Evolutionary conservation across 2,113 vertebrate species (phyloP), one percentile per base, ranked within the genome.

Genomic region (Ardeotis arabs): DNA sequence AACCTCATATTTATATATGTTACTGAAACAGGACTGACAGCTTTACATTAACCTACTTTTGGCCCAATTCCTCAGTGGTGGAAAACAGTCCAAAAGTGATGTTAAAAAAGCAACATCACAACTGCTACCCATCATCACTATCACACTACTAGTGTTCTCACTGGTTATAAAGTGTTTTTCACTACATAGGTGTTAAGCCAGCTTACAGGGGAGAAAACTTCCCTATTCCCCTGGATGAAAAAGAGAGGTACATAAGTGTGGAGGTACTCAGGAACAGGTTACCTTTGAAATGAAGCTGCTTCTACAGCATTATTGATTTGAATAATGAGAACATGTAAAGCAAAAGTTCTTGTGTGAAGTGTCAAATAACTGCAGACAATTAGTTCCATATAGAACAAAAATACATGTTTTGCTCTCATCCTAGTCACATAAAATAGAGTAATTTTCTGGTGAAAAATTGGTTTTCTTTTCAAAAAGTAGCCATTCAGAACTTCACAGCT

Each of bases 1-100:
- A 69, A 49, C 1, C 1, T 60, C 2, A 0, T 69, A 44, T 76
- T 56, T 60, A 33, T 60, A 3, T 35, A 21, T 4, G 19, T 50
- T 76, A 78, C 13, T 78, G 68, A 89, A 93, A 44, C 6, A 80
- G 24, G 47, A 78, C 23, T 58, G n/a, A 69, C 39, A 84, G 58
- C 55, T 82, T 87, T 35, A 60, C 13, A 31, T 59, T 13, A 53
- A 75, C 25, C 6, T 53, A 39, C 52, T 74, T 39, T 29, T 45
- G 67, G 58, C 28, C 37, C 49, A 68, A 0, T 23, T 83, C 35
- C 24, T 78, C 59, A 14, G 12, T 35, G 67, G 33, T 31, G 13
- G 22, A 41, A 70, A 62, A 70, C 1, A 79, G 55, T 37, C 16
- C 14, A 76, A 78, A 92, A 72, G 53, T 47, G 31, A 91, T 58